phyloP scores from a whole-genome alignment of 2,797 vertebrate genomes.

The Pipistrellus pygmaeus region DNA sequence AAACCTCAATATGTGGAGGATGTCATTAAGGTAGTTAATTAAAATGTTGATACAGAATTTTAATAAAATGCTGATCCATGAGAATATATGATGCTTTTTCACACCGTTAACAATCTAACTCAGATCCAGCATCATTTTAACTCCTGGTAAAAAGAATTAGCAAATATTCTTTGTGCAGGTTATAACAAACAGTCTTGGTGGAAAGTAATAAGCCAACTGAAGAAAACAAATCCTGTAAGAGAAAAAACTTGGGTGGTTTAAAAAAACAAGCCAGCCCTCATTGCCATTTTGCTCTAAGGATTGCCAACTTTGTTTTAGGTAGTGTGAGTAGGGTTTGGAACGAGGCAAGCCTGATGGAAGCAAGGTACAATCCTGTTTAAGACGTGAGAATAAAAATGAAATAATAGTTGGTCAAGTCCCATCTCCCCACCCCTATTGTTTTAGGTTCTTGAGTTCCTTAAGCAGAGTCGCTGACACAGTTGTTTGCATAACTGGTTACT shows the following conservation, averaged over 20 bases:
- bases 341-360: neutral
- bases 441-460: neutral
- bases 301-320: neutral
- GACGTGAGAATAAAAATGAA: neutral
- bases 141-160: slow-evolving; percentile 11
- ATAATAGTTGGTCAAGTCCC: neutral
- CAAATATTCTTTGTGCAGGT: slow-evolving; percentile 8
- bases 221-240: slow-evolving; percentile 9
- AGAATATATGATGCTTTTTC: neutral
- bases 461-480: neutral
- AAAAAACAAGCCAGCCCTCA: neutral
- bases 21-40: neutral
- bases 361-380: neutral
- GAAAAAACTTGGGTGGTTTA: neutral
- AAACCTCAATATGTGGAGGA: neutral
- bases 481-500: neutral
- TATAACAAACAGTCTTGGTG: neutral
- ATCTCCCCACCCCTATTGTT: neutral
- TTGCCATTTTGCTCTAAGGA: neutral
- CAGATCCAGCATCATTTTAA: neutral
- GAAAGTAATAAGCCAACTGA: neutral
- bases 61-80: slow-evolving; percentile 22
- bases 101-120: slow-evolving; percentile 13
- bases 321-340: neutral
- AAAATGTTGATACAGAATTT: neutral